A percentile compares a stretch with the other conserved stretches of the same genome.
phyloP scores from a whole-genome alignment of 2,113 vertebrate genomes.

The Brachirus orientalis region DNA sequence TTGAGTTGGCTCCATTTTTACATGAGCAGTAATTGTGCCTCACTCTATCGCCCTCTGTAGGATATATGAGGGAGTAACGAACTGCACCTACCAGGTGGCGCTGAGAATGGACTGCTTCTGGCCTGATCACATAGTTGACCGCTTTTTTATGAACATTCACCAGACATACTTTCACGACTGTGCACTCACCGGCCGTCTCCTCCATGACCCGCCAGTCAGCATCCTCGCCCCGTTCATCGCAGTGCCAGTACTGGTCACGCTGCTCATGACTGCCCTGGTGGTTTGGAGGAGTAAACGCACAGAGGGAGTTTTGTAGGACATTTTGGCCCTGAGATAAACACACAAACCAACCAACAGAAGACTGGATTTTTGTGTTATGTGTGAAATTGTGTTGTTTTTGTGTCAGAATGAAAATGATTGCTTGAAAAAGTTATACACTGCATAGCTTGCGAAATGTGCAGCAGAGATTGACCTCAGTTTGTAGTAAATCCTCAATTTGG shows the following conservation, averaged over 20 bases:
- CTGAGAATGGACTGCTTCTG: conserved; percentile 86
- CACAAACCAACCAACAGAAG: not conserved
- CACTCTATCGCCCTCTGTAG: conserved; percentile 64
- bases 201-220: conserved; percentile 83
- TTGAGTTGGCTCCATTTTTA: no score
- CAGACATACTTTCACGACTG: conserved; percentile 87
- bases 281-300: conserved; percentile 90
- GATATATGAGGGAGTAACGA: conserved; percentile 84
- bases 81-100: conserved; percentile 87
- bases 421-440: no score
- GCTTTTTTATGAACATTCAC: conserved; percentile 87
- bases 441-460: no score
- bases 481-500: conserved; percentile 21
- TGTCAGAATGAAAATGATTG: no score
- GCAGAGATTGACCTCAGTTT: no score
- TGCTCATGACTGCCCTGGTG: conserved; percentile 88
- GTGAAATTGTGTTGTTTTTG: not conserved
- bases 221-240: conserved; percentile 88
- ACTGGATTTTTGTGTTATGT: conserved; percentile 3
- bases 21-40: conserved; percentile 2
- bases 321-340: not conserved
- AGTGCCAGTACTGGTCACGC: conserved; percentile 85
- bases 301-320: conserved; percentile 80
- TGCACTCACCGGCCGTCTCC: conserved; percentile 81
- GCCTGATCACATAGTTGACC: conserved; percentile 87